A percentile compares a stretch with the other conserved stretches of the same genome.
phyloP scores from a whole-genome alignment of 2,797 vertebrate species.

The Mormyrops attenuatus region DNA sequence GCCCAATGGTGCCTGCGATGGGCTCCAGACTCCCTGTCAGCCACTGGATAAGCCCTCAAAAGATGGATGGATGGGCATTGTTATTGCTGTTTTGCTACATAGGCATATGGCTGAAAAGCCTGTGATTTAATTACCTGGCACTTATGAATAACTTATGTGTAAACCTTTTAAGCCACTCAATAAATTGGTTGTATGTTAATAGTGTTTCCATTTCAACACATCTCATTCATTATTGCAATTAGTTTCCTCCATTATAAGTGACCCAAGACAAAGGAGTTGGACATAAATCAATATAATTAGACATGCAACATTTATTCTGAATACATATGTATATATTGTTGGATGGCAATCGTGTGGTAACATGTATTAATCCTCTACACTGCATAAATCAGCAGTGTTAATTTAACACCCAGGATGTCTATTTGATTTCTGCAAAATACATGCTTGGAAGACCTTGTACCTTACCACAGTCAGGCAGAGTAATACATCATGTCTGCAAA shows the following conservation, averaged over 20 bases:
- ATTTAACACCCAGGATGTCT: background rate
- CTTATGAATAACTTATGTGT: background rate
- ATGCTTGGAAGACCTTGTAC: slow-evolving; percentile 2
- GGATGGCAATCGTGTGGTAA: background rate
- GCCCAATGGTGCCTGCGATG: background rate
- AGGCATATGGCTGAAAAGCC: background rate
- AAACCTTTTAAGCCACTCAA: slow-evolving; percentile 3
- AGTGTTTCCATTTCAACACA: background rate
- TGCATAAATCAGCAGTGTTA: background rate
- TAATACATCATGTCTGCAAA: slow-evolving; percentile 6
- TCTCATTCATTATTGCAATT: slow-evolving; percentile 16
- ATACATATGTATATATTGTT: background rate
- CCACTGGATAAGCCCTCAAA: background rate
- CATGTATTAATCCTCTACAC: background rate
- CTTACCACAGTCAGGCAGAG: background rate
- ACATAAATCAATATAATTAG: background rate
- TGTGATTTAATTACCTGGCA: background rate
- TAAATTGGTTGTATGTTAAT: background rate
- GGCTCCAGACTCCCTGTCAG: background rate
- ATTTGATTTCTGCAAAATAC: background rate
- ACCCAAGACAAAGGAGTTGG: background rate
- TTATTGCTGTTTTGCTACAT: background rate
- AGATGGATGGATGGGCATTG: background rate
- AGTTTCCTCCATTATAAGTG: slow-evolving; percentile 9
- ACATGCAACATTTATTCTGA: background rate